Base-by-base conservation (phyloP, 1,140 invertebrate species). In the Oscheius sp. region DNA sequence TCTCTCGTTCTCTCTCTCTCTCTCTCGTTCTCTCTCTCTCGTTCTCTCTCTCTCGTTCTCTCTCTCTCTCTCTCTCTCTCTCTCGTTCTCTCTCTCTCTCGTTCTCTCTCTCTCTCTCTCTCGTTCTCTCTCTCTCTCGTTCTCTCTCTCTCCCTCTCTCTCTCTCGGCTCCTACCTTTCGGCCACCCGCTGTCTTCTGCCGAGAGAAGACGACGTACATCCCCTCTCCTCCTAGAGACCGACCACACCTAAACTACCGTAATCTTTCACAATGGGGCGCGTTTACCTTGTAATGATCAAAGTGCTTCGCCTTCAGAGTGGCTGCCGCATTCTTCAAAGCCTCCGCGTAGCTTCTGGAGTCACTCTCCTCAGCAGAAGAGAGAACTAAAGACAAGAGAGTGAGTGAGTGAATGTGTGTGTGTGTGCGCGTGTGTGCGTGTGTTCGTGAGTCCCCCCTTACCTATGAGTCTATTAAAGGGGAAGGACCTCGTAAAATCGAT, bases 161-260 rank as follows among this genome's bases (percentile, higher is more conserved):
- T n/a, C n/a, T n/a, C n/a, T n/a, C n/a, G n/a, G 26, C 13, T 66
- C 45, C 23, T 1, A 66, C 45, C 38, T 32, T 29, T 52, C 3
- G 64, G 65, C 65, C 55, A 74, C 20, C 69, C 69, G 23, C 58
- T 55, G 2, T 73, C 29, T 20, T 73, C 65, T 4, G 63, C 55
- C 18, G 42, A 64, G 4, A 74, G 49, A 1, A 36, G 35, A 3
- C 86, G 83, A 84, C 70, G 89, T 86, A 84, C 88, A 71, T 90
- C 88, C 85, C 91, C 88, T 84, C 88, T 88, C 74, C 88, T 89
- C 82, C 89, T 90, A 78, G 90, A 93, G 79, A 92, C 84, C 87
- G 94, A 93, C 85, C 94, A 93, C 74, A 94, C 90, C 92, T 94
- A 32, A 89, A 88, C 36, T 45, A 29, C 64, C 52, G 18, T 20